Base-by-base conservation (phyloP, 2,113 vertebrate species). In the Ifrita kowaldi region DNA sequence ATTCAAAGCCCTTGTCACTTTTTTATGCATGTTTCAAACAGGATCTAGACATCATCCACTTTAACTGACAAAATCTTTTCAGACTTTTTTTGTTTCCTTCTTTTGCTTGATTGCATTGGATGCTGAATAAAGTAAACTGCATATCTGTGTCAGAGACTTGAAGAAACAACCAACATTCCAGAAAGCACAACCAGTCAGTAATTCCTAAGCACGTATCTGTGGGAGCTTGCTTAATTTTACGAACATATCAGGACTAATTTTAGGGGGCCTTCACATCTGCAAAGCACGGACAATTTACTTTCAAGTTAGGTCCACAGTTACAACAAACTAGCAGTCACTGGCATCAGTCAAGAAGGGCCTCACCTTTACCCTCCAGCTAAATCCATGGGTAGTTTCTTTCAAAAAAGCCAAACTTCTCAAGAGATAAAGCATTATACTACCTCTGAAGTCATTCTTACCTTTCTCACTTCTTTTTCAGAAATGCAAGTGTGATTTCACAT, bases 321-420 rank as follows among this genome's bases (percentile, higher is more conserved):
- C 0, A 13, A 47, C 17, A 81, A 87, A 46, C 18, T 5, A 87
- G 14, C 5, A 63, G 9, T 42, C 26, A 42, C 20, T n/a, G 10
- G 37, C n/a, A 52, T 16, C 26, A 70, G 11, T 55, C 4, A 77
- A 47, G 18, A 67, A 2, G 4, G 33, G 69, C 30, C 7, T 24
- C n/a, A 52, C 27, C 16, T 8, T 23, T 44, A 13, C 4, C 8
- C 26, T 81, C 21, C 16, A 71, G 30, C 33, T 77, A 35, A 46
- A 87, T 1, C 0, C 0, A 44, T 7, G 3, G 41, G 8, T 8
- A 39, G 2, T 28, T 73, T 73, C 30, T 55, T 89, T 22, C 3
- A 42, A 37, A 60, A 65, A 49, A 20, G 0, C 2, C 30, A 22
- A 49, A 20, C n/a, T 53, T 81, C 30, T 78, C 32, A 87, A 60